These are phyloP conservation scores for Monochamus alternatus DNA, from an alignment of 2,888 invertebrate genomes.

Conservation along the genomic window DNA sequence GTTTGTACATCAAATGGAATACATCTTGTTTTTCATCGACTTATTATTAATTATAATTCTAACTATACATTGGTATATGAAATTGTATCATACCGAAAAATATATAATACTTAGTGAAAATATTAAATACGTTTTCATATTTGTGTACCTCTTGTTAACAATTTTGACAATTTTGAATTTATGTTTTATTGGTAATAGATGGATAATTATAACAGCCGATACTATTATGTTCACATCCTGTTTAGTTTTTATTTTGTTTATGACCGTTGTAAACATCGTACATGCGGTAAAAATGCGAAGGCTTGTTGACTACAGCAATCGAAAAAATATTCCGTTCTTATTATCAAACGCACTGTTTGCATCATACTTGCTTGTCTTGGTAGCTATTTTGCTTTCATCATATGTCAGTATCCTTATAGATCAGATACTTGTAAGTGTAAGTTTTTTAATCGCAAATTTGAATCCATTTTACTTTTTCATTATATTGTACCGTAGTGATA, in stretches of 20 bases:
- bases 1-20: slow-evolving; percentile 38
- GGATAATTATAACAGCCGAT: slow-evolving; percentile 6
- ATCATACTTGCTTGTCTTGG: slow-evolving; percentile 29
- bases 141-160: slow-evolving; percentile 33
- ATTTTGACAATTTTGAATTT: slow-evolving; percentile 29
- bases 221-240: slow-evolving; percentile 30
- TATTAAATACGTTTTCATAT: slow-evolving; percentile 21
- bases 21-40: slow-evolving; percentile 29
- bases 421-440: slow-evolving; percentile 3
- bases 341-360: slow-evolving; percentile 37
- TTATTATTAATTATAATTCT: slow-evolving; percentile 40
- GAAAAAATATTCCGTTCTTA: slow-evolving; percentile 39
- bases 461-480: slow-evolving; percentile 46
- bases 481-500: slow-evolving; percentile 40
- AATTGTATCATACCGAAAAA: slow-evolving; percentile 38
- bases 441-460: slow-evolving; percentile 33
- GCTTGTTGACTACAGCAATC: slow-evolving; percentile 22
- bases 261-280: slow-evolving; percentile 42
- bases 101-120: slow-evolving; percentile 36
- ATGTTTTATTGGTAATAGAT: slow-evolving; percentile 24
- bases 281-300: slow-evolving; percentile 41
- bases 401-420: neutral
- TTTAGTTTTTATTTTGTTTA: slow-evolving; percentile 41
- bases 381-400: neutral
- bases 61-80: slow-evolving; percentile 44